Conservation (phyloP, 2,113 vertebrate genomes). For the Chloebia gouldiae region DNA sequence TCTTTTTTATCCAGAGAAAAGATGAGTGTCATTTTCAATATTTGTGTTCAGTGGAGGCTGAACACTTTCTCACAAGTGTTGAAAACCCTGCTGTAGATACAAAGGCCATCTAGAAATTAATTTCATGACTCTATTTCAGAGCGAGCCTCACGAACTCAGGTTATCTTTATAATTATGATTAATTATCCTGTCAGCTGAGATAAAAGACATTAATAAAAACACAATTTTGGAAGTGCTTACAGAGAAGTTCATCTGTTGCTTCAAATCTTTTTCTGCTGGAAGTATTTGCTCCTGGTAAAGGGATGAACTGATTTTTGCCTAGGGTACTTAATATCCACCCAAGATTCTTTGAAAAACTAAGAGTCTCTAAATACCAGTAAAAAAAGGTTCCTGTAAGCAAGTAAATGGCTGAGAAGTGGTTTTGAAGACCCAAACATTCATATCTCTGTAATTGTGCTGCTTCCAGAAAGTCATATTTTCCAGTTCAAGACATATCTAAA, state of each 20-base stretch:
- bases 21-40: neutral
- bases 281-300: neutral
- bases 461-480: neutral
- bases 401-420: neutral
- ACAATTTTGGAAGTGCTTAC: neutral
- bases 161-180: slow-evolving; percentile 46
- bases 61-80: neutral
- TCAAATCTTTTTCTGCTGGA: neutral
- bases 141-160: neutral
- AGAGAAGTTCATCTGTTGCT: neutral
- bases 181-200: slow-evolving; percentile 35
- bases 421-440: neutral
- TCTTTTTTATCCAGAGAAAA: neutral
- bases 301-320: neutral
- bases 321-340: neutral
- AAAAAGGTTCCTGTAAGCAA: neutral
- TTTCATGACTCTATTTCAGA: neutral
- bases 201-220: slow-evolving; percentile 31
- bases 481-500: neutral
- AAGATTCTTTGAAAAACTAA: neutral
- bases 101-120: slow-evolving; percentile 19
- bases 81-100: neutral
- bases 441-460: neutral
- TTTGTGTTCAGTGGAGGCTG: neutral
- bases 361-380: neutral